Conservation (phyloP, 2,113 vertebrate species). For the Marcusenius ussheri region DNA sequence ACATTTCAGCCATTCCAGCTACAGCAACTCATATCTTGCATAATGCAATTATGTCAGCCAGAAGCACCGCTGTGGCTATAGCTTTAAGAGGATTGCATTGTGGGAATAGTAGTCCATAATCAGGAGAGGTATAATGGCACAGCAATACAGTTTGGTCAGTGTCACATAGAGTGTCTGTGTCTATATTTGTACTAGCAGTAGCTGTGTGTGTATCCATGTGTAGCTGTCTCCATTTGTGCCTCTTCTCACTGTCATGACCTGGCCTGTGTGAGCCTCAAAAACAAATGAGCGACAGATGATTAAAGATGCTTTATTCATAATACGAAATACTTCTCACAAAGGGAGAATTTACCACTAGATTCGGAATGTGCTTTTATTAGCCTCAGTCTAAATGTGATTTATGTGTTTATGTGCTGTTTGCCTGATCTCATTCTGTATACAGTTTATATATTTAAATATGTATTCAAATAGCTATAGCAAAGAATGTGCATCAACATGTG, state of each 20-base stretch:
- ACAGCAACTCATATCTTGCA: neutral
- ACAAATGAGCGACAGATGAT: conserved; percentile 41
- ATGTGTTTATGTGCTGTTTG: conserved; percentile 35
- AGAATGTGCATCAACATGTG: neutral
- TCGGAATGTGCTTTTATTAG: conserved; percentile 43
- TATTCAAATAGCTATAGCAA: neutral
- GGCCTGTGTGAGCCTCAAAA: conserved; percentile 21
- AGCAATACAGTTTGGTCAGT: neutral
- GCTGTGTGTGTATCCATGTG: neutral
- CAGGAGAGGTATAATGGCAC: neutral
- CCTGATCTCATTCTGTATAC: conserved; percentile 17
- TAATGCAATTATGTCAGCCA: conserved; percentile 13
- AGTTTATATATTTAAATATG: neutral
- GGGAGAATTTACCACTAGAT: conserved; percentile 35
- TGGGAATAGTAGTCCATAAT: neutral
- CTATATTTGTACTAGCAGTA: conserved; percentile 2
- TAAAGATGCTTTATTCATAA: conserved; percentile 40
- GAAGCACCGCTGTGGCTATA: neutral
- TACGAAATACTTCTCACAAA: conserved; percentile 35
- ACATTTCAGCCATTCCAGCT: conserved; percentile 15
- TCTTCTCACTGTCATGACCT: neutral
- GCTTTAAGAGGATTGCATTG: neutral
- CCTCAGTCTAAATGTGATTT: conserved; percentile 50
- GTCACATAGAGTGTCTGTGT: neutral
- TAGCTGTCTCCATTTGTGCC: conserved; percentile 17